phyloP scores from a whole-genome alignment of 2,113 vertebrate genomes.

The Otolemur garnettii region DNA sequence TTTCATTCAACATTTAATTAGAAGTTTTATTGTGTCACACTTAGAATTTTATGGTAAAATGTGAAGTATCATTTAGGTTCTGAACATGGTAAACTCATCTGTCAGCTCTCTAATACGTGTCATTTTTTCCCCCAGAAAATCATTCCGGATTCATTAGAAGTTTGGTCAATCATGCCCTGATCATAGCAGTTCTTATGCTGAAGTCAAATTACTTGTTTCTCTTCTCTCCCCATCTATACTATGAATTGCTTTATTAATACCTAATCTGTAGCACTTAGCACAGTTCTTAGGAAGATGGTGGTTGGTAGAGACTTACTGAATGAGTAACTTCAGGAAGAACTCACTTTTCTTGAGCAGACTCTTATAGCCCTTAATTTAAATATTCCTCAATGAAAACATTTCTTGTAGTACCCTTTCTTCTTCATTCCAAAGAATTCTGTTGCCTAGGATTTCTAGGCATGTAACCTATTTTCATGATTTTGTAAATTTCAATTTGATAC shows the following conservation, averaged over 20 bases:
- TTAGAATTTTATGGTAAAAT: background rate
- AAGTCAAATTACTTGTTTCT: conserved; percentile 20
- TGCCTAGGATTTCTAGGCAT: background rate
- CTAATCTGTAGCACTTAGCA: background rate
- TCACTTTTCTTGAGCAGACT: background rate
- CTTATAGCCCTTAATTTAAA: background rate
- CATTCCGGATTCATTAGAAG: conserved; percentile 8
- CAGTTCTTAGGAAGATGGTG: conserved; percentile 29
- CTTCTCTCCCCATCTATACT: background rate
- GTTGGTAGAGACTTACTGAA: background rate
- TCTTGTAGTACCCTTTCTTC: conserved; percentile 7
- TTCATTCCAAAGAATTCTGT: background rate
- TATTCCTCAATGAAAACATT: conserved; percentile 12
- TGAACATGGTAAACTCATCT: conserved; percentile 38
- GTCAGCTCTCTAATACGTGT: conserved; percentile 21
- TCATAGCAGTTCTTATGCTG: background rate
- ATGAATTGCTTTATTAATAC: background rate
- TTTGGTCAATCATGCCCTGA: background rate
- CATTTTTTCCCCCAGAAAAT: background rate
- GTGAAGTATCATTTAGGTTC: background rate
- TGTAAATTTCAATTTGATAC: conserved; percentile 46
- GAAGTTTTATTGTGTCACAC: background rate
- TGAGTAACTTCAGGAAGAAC: conserved; percentile 34
- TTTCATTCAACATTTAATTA: conserved; percentile 54
- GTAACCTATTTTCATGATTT: background rate